phyloP scores from a whole-genome alignment of 35 echinoderm and acorn worm species.

The Hemicentrotus pulcherrimus region DNA sequence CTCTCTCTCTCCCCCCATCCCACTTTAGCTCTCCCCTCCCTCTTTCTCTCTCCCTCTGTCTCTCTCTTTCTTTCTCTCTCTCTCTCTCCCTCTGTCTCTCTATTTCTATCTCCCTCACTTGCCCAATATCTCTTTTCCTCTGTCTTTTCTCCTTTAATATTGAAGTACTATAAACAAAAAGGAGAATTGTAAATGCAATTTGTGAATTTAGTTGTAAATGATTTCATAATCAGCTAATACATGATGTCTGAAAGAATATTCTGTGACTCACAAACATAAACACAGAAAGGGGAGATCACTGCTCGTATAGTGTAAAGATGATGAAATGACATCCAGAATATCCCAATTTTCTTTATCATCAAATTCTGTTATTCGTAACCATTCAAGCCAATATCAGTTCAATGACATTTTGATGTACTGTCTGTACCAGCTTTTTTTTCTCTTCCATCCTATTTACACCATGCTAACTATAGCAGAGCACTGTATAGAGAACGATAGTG shows the following conservation, averaged over 20 bases:
- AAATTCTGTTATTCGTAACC: not conserved
- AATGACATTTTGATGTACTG: slow-evolving; percentile 11
- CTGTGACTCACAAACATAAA: no score
- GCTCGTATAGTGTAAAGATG: not conserved
- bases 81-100: no score
- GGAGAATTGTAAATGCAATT: no score
- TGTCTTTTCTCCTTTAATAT: no score
- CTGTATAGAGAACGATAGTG: not conserved
- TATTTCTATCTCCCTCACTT: no score
- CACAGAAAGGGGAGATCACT: no score
- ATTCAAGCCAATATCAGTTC: slow-evolving; percentile 3
- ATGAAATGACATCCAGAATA: not conserved
- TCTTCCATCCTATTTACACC: not conserved
- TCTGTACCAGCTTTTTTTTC: not conserved
- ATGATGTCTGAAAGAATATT: not conserved
- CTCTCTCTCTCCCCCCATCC: no score
- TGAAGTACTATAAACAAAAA: no score
- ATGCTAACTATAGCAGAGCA: not conserved
- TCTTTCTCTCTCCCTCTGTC: not conserved
- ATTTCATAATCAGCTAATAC: not conserved
- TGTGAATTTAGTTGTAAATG: no score
- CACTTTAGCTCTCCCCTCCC: not conserved
- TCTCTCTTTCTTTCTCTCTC: no score
- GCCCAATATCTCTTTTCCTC: no score
- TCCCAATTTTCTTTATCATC: not conserved